Base-by-base conservation (phyloP, 2,113 vertebrate species). In the Myocastor coypus region DNA sequence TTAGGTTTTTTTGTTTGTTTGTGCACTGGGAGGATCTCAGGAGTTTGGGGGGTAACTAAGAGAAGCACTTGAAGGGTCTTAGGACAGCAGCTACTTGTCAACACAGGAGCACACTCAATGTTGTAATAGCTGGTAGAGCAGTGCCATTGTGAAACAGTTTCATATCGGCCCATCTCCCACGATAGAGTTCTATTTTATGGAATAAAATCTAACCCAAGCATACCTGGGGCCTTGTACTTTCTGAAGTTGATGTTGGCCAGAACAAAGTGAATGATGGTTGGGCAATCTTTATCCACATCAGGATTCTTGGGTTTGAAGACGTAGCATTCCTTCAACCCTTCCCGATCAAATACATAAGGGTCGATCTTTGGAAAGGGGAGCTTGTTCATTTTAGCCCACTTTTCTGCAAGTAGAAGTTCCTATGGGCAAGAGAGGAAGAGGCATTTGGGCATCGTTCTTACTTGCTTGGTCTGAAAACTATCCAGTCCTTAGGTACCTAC, bases 341-440 rank as follows among this genome's bases (percentile, higher is more conserved):
- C 99, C 1, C 99, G 98, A 97, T 99, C 99, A 92, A 99, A 99
- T 5, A 99, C 99, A 2, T 99, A 98, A 22, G 99, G 99, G 96
- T 99, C 99, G n/a, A 99, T 99, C 98, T 99, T 99, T 0, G 99
- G 99, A 96, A 99, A 99, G 0, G 99, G 98, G 61, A 99, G 99
- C 90, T 99, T 99, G 98, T 99, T 99, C 99, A 99, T 99, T 93
- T 99, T 99, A 83, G 99, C 99, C 99, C 99, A 99, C 96, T 99
- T 99, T 97, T 99, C 99, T 52, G 99, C 99, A 90, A 99, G 98
- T 13, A 99, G 98, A 87, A 99, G 99, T 97, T 99, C 99, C 99
- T 99, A 82, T 7, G 69, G 63, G 95, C 78, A 57, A 94, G 66
- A 83, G 2, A 85, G 22, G 24, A 95, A 97, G 96, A 89, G 2